Conservation (phyloP, 2,797 vertebrate species). For the Leptatherina wallacei region DNA sequence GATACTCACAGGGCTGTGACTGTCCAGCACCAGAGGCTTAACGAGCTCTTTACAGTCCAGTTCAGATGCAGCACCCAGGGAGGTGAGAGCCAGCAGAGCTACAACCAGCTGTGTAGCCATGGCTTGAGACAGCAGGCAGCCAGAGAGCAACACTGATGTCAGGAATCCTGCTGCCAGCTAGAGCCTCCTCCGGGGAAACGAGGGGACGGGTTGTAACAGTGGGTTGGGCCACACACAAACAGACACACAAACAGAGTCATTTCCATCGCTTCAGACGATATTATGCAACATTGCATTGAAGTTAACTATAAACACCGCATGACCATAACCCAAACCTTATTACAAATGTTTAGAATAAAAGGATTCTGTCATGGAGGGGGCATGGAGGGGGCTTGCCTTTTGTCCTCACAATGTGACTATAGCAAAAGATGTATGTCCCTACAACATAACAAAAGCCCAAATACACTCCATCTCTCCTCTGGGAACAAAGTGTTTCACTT, state of each 20-base stretch:
- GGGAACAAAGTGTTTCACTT: conserved; percentile 28
- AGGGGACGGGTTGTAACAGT: conserved; percentile 57
- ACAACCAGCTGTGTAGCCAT: conserved; percentile 76
- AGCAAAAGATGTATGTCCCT: neutral
- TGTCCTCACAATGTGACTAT: neutral
- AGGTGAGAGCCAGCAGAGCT: conserved; percentile 71
- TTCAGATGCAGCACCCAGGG: conserved; percentile 68
- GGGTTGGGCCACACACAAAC: conserved; percentile 59
- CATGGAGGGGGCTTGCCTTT: neutral
- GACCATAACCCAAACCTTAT: neutral
- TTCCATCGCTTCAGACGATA: neutral
- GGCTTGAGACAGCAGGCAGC: conserved; percentile 62
- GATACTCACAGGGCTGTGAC: conserved; percentile 80
- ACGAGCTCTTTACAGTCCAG: conserved; percentile 74
- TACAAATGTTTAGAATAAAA: neutral
- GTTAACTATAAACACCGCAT: too few relatives aligned
- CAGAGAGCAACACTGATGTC: conserved; percentile 56
- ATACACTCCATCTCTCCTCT: conserved; percentile 13
- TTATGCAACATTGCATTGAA: neutral
- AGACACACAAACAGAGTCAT: conserved; percentile 28
- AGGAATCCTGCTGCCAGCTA: conserved; percentile 61
- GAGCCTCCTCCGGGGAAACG: conserved; percentile 43
- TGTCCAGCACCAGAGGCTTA: conserved; percentile 78
- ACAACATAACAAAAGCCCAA: conserved; percentile 12
- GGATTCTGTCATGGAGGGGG: neutral